A percentile compares a stretch with the other conserved stretches of the same genome.
These are phyloP conservation scores for Zaprionus taronus DNA, from an alignment of 1,140 invertebrate genomes.

Conservation along the genomic window DNA sequence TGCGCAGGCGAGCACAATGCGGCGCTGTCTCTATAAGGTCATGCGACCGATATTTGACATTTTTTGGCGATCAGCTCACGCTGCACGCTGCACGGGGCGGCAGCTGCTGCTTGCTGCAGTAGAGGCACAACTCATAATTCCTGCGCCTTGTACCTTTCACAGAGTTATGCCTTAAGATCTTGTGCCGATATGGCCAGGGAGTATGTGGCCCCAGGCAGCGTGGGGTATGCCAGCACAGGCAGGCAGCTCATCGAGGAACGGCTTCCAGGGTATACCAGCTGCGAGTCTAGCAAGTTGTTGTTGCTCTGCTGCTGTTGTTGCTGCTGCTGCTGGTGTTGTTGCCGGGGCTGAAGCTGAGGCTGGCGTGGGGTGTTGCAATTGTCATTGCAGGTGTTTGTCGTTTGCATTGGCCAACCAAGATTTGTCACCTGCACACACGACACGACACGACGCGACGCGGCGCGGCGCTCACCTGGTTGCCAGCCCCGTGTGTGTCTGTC, in stretches of 20 bases:
- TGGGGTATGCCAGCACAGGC: neutral
- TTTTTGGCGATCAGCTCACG: slow-evolving; percentile 42
- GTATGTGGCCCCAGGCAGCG: too few species aligned
- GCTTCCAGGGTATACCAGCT: neutral
- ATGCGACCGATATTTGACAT: slow-evolving; percentile 79
- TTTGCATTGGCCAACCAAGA: slow-evolving; percentile 55
- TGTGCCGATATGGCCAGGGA: neutral
- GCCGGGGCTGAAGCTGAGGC: slow-evolving; percentile 16
- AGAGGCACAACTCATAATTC: slow-evolving; percentile 44
- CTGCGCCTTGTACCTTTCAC: slow-evolving; percentile 39
- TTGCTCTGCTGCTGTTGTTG: slow-evolving; percentile 1
- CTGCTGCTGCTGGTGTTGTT: slow-evolving; percentile 26
- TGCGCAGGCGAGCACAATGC: slow-evolving; percentile 32
- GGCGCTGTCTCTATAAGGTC: slow-evolving; percentile 60
- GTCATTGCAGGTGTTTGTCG: slow-evolving; percentile 52
- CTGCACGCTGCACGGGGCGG: slow-evolving; percentile 8
- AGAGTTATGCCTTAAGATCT: slow-evolving; percentile 15
- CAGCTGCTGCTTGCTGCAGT: slow-evolving; percentile 16
- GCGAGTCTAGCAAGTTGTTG: slow-evolving; percentile 3
- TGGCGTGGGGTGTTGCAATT: slow-evolving; percentile 42
- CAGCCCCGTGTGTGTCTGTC: slow-evolving; percentile 4
- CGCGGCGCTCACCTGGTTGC: slow-evolving; percentile 15
- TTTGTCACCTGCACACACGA: slow-evolving; percentile 56
- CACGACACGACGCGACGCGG: slow-evolving; percentile 14
- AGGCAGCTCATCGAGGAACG: neutral